Evolutionary conservation across 2,888 invertebrate species (phyloP).

Genomic region (Calliopum simillimum): DNA sequence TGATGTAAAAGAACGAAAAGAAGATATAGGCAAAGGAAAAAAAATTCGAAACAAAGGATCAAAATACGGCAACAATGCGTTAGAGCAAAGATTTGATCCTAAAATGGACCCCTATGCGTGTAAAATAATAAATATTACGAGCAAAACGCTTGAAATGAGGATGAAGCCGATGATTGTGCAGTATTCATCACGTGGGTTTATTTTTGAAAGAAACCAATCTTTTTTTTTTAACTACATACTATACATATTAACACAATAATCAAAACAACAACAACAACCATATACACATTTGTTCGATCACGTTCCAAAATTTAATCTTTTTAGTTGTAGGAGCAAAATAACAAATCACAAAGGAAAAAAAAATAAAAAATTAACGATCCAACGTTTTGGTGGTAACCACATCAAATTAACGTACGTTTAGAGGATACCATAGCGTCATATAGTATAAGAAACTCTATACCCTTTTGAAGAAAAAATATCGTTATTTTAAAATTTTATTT

Average conservation of each 20-base stretch:
- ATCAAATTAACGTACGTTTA: too few relatives aligned
- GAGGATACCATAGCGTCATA: background rate
- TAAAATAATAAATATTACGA: conserved; percentile 4
- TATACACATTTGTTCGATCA: conserved; percentile 31
- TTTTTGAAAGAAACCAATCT: background rate
- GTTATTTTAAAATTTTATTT: too few relatives aligned
- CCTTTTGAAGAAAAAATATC: background rate
- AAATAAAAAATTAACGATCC: background rate
- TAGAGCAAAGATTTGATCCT: conserved; percentile 1
- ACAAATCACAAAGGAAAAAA: background rate
- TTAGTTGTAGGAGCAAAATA: background rate
- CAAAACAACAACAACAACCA: background rate
- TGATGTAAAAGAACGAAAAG: conserved; percentile 5
- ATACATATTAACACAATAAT: background rate
- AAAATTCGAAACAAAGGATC: conserved; percentile 51
- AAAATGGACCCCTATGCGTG: conserved; percentile 35
- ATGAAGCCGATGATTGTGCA: conserved; percentile 31
- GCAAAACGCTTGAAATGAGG: background rate
- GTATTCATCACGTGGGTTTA: conserved; percentile 30
- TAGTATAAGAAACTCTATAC: conserved; percentile 8
- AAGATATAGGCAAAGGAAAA: conserved; percentile 34
- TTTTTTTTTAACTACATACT: too few relatives aligned
- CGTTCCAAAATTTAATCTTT: conserved; percentile 34
- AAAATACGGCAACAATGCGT: conserved; percentile 42
- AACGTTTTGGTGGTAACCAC: background rate